These are phyloP conservation scores for Propsilocerus akamusi DNA, from an alignment of 1,140 invertebrate species.

Conservation along the genomic window DNA sequence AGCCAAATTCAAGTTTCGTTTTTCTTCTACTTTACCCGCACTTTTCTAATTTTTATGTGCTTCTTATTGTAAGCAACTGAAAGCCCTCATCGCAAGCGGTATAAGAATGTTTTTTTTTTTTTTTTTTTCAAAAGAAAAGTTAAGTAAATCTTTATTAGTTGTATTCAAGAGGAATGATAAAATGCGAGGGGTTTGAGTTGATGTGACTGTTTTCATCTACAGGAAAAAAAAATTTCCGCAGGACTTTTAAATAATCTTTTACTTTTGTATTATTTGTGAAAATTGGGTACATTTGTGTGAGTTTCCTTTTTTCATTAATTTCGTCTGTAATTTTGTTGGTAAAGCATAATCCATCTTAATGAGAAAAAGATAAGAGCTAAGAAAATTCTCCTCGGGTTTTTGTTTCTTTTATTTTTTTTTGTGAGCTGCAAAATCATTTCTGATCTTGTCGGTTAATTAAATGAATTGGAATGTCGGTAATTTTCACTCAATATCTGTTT, in stretches of 20 bases:
- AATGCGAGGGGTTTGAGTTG: not conserved
- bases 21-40: not conserved
- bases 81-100: not conserved
- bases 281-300: not conserved
- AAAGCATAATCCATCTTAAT: not conserved
- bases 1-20: too few relatives aligned
- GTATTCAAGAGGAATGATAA: not conserved
- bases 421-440: not conserved
- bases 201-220: too few relatives aligned
- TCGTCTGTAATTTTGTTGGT: not conserved
- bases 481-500: not conserved
- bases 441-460: constrained; percentile 1
- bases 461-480: not conserved
- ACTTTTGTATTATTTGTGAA: not conserved
- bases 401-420: not conserved
- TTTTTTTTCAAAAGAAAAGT: not conserved
- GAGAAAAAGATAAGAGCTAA: not conserved
- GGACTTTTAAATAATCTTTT: too few relatives aligned
- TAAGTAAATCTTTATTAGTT: constrained; percentile 3
- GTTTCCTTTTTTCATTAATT: not conserved
- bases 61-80: not conserved
- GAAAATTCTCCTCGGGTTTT: not conserved
- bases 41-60: not conserved
- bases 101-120: not conserved
- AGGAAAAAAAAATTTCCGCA: not conserved